Evolutionary conservation across 1,140 invertebrate genomes (phyloP), one percentile per base, ranked within the genome.

Genomic region (Galendromus occidentalis): DNA sequence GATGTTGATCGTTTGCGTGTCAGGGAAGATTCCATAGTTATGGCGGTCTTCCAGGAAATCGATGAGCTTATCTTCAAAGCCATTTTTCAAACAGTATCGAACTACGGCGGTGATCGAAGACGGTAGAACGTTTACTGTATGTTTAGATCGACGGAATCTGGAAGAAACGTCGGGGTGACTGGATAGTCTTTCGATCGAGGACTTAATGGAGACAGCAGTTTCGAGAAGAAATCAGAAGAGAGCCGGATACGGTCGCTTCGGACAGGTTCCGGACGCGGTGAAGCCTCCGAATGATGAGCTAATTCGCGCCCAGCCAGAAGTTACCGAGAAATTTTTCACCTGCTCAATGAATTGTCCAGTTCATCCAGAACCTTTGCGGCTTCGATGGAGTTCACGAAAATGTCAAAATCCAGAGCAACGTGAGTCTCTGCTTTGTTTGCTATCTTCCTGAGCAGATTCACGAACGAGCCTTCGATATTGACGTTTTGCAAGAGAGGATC

Each of bases 1-100:
- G 17, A 93, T 76, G 76, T 89, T 91, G 44, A 82, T 83, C 44
- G 80, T 77, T 70, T 84, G 85, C 65, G 83, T 75, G 76, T 96
- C 88, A 17, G 88, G 80, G 73, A 95, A 94, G 33, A 97, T 75
- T 1, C 93, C 92, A 77, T 87, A 95, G 71, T 86, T 86, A 12
- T 91, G 75, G 59, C 89, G 82, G 73, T 91, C 84, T 70, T 85
- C 80, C 17, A 96, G 74, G 17, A 91, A 79, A 25, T 80, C 74
- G 1, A 91, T 69, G 14, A 94, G 75, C 30, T 84, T 79, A 14
- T 87, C 75, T 30, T 73, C 69, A 67, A 81, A 75, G 0, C 79
- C 77, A 70, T 76, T 74, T 42, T 83, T 75, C 0, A 91, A 69
- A 45, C 84, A 82, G 66, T 80, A 79, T 69, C 86, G 76, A 42